A percentile compares a stretch with the other conserved stretches of the same genome.
Conservation (phyloP, 2,797 vertebrate species). For the Orestias chungarensis region DNA sequence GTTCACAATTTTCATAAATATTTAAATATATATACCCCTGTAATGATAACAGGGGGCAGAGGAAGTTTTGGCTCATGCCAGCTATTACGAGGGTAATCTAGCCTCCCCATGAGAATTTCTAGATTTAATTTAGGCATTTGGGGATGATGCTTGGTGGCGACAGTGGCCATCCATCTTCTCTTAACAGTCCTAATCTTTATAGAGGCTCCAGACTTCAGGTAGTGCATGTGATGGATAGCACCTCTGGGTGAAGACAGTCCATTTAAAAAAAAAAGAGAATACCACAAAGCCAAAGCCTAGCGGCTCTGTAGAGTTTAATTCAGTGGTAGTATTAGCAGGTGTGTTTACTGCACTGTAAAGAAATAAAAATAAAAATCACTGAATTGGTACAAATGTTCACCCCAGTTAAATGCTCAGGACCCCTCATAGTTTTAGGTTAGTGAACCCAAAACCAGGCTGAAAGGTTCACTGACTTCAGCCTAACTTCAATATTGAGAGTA, state of each 20-base stretch:
- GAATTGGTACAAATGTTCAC: conserved; percentile 62
- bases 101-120: conserved; percentile 85
- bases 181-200: conserved; percentile 92
- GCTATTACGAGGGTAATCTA: conserved; percentile 83
- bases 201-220: conserved; percentile 87
- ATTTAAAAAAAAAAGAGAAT: conserved; percentile 74
- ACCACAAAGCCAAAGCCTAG: conserved; percentile 65
- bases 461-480: conserved; percentile 29
- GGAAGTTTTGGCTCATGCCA: conserved; percentile 53
- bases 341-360: conserved; percentile 55
- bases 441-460: conserved; percentile 34
- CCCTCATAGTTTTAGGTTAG: conserved; percentile 46
- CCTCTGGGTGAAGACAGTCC: conserved; percentile 76
- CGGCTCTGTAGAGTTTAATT: conserved; percentile 67
- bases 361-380: conserved; percentile 45
- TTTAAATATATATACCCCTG: conserved; percentile 62
- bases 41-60: conserved; percentile 59
- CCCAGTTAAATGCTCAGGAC: conserved; percentile 53
- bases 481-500: conserved; percentile 34
- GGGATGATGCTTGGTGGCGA: conserved; percentile 84
- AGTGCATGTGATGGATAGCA: conserved; percentile 88
- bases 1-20: conserved; percentile 73
- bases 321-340: conserved; percentile 48
- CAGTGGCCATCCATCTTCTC: conserved; percentile 90
- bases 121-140: conserved; percentile 87